A percentile compares a stretch with the other conserved stretches of the same genome.
These are phyloP conservation scores for Mionectes olivaceus DNA, from an alignment of 2,797 vertebrate species.

Conservation along the genomic window DNA sequence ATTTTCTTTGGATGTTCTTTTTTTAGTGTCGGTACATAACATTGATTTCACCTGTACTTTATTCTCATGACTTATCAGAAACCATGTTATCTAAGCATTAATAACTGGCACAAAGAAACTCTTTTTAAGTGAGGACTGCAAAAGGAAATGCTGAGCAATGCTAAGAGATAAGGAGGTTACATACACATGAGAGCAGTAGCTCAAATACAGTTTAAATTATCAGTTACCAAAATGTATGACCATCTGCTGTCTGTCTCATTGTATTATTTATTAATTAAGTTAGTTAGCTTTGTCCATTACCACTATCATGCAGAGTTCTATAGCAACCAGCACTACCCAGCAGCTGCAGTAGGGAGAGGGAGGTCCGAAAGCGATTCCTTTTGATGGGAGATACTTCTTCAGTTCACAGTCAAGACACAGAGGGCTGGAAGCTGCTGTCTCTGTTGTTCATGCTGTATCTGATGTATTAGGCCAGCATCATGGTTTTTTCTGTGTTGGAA, in stretches of 20 bases:
- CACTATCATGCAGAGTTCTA: not conserved
- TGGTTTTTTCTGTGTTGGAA: not conserved
- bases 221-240: not conserved
- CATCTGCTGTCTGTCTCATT: not conserved
- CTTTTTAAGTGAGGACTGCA: not conserved
- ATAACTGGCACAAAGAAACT: not conserved
- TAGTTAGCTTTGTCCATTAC: not conserved
- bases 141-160: not conserved
- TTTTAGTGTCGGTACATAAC: not conserved
- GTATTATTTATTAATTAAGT: not conserved
- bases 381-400: not conserved
- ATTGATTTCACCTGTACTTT: not conserved
- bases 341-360: not conserved
- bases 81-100: not conserved
- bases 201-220: not conserved
- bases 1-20: not conserved
- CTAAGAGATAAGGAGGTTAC: not conserved
- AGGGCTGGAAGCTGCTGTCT: not conserved
- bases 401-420: not conserved
- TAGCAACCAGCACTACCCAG: not conserved
- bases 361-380: not conserved
- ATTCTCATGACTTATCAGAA: not conserved
- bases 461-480: not conserved
- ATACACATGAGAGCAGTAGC: not conserved
- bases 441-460: not conserved